phyloP scores from a whole-genome alignment of 2,113 vertebrate species.

The Eulemur rufifrons region DNA sequence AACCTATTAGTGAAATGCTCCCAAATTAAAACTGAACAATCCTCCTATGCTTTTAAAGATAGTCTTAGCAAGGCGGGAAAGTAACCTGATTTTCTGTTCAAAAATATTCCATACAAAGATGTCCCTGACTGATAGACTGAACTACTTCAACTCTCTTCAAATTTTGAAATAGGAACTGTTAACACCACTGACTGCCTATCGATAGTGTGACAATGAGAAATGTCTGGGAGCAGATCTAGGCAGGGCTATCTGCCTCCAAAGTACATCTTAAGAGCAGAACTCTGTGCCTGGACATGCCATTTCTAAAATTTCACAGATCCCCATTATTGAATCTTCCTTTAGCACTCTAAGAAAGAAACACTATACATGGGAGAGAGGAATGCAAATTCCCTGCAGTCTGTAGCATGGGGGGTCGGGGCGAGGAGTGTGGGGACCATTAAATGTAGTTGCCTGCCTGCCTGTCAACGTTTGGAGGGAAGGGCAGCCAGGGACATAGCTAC shows the following conservation, averaged over 20 bases:
- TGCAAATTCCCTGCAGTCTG: not conserved
- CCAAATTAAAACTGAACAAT: not conserved
- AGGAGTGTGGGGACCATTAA: not conserved
- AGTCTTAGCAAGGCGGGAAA: not conserved
- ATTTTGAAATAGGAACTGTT: not conserved
- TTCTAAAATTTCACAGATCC: not conserved
- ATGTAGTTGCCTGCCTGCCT: not conserved
- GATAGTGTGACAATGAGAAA: not conserved
- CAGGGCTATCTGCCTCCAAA: not conserved
- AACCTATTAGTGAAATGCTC: not conserved
- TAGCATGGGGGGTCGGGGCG: fast-evolving
- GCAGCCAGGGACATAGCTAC: not conserved
- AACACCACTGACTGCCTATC: not conserved
- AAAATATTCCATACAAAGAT: not conserved
- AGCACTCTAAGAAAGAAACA: not conserved
- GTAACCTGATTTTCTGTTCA: not conserved
- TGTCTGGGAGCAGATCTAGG: not conserved
- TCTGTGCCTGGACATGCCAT: no score
- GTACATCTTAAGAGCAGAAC: not conserved
- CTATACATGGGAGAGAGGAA: not conserved
- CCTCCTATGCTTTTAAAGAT: not conserved
- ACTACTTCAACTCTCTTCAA: not conserved
- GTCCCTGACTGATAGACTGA: not conserved
- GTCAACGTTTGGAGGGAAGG: not conserved
- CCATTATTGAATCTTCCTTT: not conserved